Conservation (phyloP, 2,113 vertebrate species). For the Patagioenas fasciata region DNA sequence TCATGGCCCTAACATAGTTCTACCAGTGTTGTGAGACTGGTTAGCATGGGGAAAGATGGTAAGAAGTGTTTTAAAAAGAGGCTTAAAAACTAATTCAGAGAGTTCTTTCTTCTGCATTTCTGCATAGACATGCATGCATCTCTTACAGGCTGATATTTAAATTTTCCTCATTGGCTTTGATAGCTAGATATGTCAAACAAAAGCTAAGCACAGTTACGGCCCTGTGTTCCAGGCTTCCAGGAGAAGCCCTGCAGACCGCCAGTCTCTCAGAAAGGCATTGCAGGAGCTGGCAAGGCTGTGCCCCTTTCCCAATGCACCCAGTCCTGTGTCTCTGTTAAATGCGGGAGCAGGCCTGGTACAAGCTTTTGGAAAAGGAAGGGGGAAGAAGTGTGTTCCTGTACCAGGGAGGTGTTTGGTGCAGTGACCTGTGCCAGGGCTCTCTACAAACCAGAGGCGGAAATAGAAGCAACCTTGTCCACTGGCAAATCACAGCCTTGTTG, state of each 20-base stretch:
- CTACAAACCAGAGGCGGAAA: neutral
- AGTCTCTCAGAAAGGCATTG: neutral
- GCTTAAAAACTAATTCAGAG: neutral
- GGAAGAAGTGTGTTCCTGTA: neutral
- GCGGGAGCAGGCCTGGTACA: neutral
- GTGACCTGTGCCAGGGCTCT: neutral
- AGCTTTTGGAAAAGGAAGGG: neutral
- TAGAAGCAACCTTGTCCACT: neutral
- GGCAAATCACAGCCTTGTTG: neutral
- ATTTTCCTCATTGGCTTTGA: neutral
- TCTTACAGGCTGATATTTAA: neutral
- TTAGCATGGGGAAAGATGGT: neutral
- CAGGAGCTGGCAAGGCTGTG: neutral
- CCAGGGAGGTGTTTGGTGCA: neutral
- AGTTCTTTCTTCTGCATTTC: neutral
- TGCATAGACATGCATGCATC: neutral
- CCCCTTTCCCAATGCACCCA: fast-evolving
- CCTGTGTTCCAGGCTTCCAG: neutral
- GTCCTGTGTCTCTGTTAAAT: neutral
- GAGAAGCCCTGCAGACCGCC: neutral
- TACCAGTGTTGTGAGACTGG: neutral
- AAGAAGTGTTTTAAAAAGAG: neutral
- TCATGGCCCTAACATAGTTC: neutral
- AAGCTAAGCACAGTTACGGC: neutral
- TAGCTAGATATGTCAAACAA: neutral